These are phyloP conservation scores for Thera britannica DNA, from an alignment of 2,888 invertebrate species.

Conservation along the genomic window DNA sequence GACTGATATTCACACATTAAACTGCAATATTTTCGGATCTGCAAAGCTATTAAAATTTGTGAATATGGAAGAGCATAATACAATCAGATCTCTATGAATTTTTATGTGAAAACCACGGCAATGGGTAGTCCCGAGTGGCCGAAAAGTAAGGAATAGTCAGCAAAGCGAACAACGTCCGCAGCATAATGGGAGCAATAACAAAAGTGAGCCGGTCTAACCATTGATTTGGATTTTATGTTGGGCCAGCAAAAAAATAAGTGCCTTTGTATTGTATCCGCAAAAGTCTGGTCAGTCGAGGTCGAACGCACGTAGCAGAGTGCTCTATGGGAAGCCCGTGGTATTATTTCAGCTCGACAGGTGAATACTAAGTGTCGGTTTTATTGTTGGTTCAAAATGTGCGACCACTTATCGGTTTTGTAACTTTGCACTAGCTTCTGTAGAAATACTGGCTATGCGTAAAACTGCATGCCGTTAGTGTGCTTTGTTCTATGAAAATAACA, in stretches of 20 bases:
- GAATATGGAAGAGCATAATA: constrained; percentile 17
- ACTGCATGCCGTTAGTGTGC: constrained; percentile 4
- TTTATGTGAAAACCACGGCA: constrained; percentile 60
- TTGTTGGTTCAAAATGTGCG: constrained; percentile 54
- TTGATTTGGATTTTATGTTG: constrained; percentile 80
- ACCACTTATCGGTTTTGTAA: constrained; percentile 51
- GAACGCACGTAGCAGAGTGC: constrained; percentile 57
- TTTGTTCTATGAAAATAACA: neutral
- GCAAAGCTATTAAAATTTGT: neutral
- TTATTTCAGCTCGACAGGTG: constrained; percentile 72
- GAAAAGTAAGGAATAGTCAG: constrained; percentile 60
- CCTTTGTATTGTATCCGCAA: constrained; percentile 74
- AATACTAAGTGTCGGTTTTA: constrained; percentile 72
- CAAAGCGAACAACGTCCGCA: constrained; percentile 58
- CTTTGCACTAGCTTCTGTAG: constrained; percentile 33
- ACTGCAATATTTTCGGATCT: constrained; percentile 4
- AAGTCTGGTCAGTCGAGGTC: constrained; percentile 70
- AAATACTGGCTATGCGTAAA: constrained; percentile 7
- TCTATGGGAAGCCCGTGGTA: constrained; percentile 62
- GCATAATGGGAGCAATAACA: constrained; percentile 78
- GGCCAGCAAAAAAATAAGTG: constrained; percentile 70
- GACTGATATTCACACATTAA: constrained; percentile 12
- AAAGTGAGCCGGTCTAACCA: constrained; percentile 80
- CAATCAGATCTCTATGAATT: constrained; percentile 59
- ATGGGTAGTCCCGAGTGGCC: constrained; percentile 53